Percentiles rank a stretch among this genome's conserved stretches.
Conservation (phyloP, 2,797 vertebrate species). For the Pterois miles region DNA sequence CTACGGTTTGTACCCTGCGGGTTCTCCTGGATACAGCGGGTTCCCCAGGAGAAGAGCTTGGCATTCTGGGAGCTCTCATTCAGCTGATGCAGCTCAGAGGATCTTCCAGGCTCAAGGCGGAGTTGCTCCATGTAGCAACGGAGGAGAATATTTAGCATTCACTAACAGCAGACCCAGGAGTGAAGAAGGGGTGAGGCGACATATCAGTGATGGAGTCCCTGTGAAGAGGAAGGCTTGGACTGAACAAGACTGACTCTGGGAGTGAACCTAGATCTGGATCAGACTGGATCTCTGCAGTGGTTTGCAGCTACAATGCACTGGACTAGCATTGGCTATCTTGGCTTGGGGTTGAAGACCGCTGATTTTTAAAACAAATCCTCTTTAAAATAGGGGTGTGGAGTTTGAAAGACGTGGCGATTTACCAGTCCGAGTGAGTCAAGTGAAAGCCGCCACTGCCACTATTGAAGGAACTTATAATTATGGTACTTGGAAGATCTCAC, state of each 20-base stretch:
- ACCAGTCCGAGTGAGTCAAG: neutral
- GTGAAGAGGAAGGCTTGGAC: slow-evolving; percentile 85
- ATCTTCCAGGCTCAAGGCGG: slow-evolving; percentile 37
- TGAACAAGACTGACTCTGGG: slow-evolving; percentile 34
- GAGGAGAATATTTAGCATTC: slow-evolving; percentile 7
- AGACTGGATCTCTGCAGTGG: neutral
- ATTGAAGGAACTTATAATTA: no score
- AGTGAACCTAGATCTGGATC: neutral
- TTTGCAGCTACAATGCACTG: neutral
- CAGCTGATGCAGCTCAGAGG: slow-evolving; percentile 77
- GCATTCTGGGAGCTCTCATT: slow-evolving; percentile 81
- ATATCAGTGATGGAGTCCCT: slow-evolving; percentile 62
- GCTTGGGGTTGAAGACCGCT: neutral
- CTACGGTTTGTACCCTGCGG: slow-evolving; percentile 1
- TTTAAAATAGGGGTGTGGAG: neutral
- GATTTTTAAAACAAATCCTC: neutral
- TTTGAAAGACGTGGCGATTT: neutral
- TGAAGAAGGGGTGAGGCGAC: slow-evolving; percentile 67
- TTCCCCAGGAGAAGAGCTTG: slow-evolving; percentile 74
- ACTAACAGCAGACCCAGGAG: slow-evolving; percentile 71
- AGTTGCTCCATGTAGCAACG: neutral
- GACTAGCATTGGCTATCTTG: neutral
- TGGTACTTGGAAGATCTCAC: no score
- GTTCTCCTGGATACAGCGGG: neutral
- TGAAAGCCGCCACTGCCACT: no score